Evolutionary conservation across 1,140 invertebrate genomes (phyloP).

Genomic region (Aleiodes sp.): DNA sequence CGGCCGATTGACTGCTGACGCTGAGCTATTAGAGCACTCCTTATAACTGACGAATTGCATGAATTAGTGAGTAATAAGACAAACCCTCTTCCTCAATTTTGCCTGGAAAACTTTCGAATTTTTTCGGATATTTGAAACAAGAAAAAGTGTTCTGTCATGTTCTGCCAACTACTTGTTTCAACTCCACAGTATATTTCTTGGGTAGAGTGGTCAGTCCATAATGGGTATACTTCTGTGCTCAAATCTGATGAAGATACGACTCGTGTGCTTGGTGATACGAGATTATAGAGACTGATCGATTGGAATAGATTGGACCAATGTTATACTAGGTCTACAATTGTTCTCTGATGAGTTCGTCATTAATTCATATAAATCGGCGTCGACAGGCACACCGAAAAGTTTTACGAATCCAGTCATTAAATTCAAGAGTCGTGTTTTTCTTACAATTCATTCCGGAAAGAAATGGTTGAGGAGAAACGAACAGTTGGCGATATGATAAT

Average conservation of each 20-base stretch:
- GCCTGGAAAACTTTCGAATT: neutral
- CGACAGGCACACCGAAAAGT: too few species aligned
- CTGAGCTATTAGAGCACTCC: slow-evolving; percentile 43
- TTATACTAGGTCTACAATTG: neutral
- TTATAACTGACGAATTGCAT: neutral
- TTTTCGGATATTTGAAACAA: neutral
- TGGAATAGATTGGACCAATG: neutral
- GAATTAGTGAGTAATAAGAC: too few species aligned
- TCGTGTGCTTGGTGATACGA: slow-evolving; percentile 3
- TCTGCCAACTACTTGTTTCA: slow-evolving; percentile 36
- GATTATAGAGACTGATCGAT: neutral
- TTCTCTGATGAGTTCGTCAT: neutral
- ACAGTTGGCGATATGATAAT: too few species aligned
- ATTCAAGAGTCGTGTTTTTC: too few species aligned
- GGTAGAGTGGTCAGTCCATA: slow-evolving; percentile 3
- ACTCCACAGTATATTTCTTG: slow-evolving; percentile 21
- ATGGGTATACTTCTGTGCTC: slow-evolving; percentile 35
- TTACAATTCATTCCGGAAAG: too few species aligned
- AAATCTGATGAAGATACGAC: slow-evolving; percentile 32
- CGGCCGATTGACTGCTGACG: slow-evolving; percentile 44
- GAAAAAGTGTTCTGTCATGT: slow-evolving; percentile 52
- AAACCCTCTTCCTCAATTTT: too few species aligned
- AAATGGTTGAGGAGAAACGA: too few species aligned
- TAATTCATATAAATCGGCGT: neutral
- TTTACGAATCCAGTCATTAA: too few species aligned